Evolutionary conservation across 2,113 vertebrate species (phyloP).

Genomic region (Salminus brasiliensis): DNA sequence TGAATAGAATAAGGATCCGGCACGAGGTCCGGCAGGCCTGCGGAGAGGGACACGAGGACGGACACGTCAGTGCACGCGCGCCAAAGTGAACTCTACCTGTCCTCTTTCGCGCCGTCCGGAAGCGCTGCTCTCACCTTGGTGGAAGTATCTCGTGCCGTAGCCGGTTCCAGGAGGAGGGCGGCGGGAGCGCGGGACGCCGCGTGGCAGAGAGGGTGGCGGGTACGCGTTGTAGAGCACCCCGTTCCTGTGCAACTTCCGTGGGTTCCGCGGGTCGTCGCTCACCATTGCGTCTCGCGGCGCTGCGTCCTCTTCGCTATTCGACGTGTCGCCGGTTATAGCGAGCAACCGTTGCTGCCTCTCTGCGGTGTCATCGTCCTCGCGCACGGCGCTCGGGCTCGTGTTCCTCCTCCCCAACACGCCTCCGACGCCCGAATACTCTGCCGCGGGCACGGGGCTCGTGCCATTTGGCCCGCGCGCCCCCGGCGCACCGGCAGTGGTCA

Average conservation of each 20-base stretch:
- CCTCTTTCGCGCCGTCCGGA: background rate
- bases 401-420: slow-evolving; percentile 10
- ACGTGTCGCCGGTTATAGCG: background rate
- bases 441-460: background rate
- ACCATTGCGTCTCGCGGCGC: slow-evolving; percentile 58
- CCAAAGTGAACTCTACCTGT: background rate
- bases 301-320: slow-evolving; percentile 34
- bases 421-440: slow-evolving; percentile 24
- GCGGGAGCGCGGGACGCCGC: slow-evolving; percentile 55
- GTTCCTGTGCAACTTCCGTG: slow-evolving; percentile 72
- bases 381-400: background rate
- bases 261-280: slow-evolving; percentile 74
- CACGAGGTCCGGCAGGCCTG: slow-evolving; percentile 82
- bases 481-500: slow-evolving; percentile 29
- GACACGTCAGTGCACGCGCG: background rate
- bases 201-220: slow-evolving; percentile 55
- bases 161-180: slow-evolving; percentile 69
- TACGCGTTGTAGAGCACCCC: slow-evolving; percentile 76
- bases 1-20: slow-evolving; percentile 84
- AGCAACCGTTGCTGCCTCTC: background rate
- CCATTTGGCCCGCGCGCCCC: slow-evolving; percentile 42
- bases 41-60: background rate
- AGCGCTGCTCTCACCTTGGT: slow-evolving; percentile 72
- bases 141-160: slow-evolving; percentile 77
- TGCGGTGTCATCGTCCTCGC: background rate